Conservation (phyloP, 2,888 invertebrate genomes). For the Quadriops clusia region DNA sequence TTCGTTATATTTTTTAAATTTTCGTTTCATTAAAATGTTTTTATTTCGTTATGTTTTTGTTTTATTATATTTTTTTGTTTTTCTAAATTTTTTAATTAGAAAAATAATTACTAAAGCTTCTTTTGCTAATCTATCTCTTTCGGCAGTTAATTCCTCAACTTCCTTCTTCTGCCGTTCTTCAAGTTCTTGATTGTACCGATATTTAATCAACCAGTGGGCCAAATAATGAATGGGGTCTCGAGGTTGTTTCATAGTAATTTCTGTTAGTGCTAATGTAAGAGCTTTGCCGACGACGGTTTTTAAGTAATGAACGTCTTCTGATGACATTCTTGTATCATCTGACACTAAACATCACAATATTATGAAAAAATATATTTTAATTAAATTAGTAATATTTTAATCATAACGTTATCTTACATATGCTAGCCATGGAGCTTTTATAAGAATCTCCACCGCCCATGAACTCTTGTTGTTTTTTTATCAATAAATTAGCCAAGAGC, state of each 20-base stretch:
- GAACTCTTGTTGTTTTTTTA: no score
- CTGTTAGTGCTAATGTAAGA: slow-evolving; percentile 35
- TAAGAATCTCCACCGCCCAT: no score
- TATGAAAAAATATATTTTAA: no score
- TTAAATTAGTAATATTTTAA: no score
- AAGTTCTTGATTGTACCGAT: slow-evolving; percentile 36
- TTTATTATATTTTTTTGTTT: slow-evolving; percentile 2
- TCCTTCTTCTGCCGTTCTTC: slow-evolving; percentile 27
- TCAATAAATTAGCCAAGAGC: no score
- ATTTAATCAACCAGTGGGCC: slow-evolving; percentile 40
- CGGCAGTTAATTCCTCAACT: slow-evolving; percentile 27
- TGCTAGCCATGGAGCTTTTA: no score
- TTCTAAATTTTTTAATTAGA: not conserved
- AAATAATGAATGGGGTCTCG: slow-evolving; percentile 39
- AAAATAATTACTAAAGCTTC: slow-evolving; percentile 28
- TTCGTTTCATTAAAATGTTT: no score
- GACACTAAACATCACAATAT: no score
- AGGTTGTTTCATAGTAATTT: slow-evolving; percentile 37
- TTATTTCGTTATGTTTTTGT: no score
- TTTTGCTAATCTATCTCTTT: slow-evolving; percentile 27
- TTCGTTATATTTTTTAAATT: no score
- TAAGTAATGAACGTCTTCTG: slow-evolving; percentile 31
- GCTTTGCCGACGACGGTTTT: slow-evolving; percentile 32
- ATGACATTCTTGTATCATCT: not conserved
- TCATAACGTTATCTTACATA: no score